Evolutionary conservation across 53 echinoderm and acorn worm genomes (phyloP).

Genomic region (Arbacia lixula): DNA sequence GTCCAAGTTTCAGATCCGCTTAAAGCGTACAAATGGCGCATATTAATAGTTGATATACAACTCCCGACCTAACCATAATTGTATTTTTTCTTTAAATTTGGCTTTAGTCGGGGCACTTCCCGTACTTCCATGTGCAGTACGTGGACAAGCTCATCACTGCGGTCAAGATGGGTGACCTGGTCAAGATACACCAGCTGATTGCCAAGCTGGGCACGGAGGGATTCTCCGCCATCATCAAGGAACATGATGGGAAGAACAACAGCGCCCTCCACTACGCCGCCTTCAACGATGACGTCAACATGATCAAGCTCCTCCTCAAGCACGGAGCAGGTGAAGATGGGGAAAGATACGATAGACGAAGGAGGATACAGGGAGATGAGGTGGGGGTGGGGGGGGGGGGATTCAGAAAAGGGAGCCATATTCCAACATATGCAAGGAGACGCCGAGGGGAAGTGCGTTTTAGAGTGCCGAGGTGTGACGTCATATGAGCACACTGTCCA

Average conservation of each 20-base stretch:
- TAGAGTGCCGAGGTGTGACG: too few species aligned
- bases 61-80: too few species aligned
- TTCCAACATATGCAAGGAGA: too few species aligned
- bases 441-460: too few species aligned
- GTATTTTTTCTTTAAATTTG: too few species aligned
- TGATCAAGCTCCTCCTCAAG: slow-evolving; percentile 29
- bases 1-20: too few species aligned
- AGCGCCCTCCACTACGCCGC: slow-evolving; percentile 36
- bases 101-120: too few species aligned
- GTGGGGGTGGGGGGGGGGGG: background rate
- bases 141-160: background rate
- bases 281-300: slow-evolving; percentile 31
- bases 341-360: background rate
- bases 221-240: background rate
- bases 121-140: background rate
- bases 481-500: too few species aligned
- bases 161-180: slow-evolving; percentile 15
- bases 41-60: too few species aligned
- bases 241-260: background rate
- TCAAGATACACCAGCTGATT: background rate
- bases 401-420: background rate
- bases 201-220: slow-evolving; percentile 40
- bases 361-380: background rate
- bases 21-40: too few species aligned
- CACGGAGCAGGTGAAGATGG: background rate